Evolutionary conservation across 1,140 invertebrate species (phyloP).

Genomic region (Aphis gossypii): DNA sequence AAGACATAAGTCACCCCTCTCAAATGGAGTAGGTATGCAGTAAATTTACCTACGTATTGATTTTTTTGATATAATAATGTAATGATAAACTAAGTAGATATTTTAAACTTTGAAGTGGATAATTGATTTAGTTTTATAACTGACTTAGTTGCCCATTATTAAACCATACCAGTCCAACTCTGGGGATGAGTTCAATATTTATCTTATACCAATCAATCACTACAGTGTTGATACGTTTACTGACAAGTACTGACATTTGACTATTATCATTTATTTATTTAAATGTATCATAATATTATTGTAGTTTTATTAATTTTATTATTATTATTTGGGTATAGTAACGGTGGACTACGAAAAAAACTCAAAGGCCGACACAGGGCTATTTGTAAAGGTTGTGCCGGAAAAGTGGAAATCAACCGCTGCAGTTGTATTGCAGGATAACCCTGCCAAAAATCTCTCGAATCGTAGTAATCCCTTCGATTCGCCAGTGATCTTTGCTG

Average conservation of each 20-base stretch:
- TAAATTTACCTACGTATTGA: too few relatives aligned
- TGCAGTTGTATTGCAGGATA: neutral
- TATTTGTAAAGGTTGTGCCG: constrained; percentile 67
- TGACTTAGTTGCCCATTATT: neutral
- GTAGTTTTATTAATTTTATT: neutral
- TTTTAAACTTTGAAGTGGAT: neutral
- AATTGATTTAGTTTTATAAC: neutral
- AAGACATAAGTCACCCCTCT: too few relatives aligned
- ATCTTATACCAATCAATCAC: neutral
- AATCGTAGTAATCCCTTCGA: neutral
- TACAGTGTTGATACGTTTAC: neutral
- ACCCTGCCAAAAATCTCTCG: too few relatives aligned
- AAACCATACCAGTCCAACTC: neutral
- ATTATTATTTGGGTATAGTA: constrained; percentile 70
- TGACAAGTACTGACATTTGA: neutral
- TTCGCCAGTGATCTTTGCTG: too few relatives aligned
- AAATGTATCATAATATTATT: neutral
- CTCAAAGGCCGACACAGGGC: constrained; percentile 81
- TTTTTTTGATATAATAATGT: neutral
- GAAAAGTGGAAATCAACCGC: neutral
- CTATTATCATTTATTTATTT: neutral
- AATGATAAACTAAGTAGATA: neutral
- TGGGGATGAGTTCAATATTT: neutral
- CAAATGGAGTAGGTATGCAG: too few relatives aligned
- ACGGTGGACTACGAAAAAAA: constrained; percentile 81